Evolutionary conservation across 2,113 vertebrate species (phyloP), one percentile per base, ranked within the genome.

Genomic region (Hystrix cristata): DNA sequence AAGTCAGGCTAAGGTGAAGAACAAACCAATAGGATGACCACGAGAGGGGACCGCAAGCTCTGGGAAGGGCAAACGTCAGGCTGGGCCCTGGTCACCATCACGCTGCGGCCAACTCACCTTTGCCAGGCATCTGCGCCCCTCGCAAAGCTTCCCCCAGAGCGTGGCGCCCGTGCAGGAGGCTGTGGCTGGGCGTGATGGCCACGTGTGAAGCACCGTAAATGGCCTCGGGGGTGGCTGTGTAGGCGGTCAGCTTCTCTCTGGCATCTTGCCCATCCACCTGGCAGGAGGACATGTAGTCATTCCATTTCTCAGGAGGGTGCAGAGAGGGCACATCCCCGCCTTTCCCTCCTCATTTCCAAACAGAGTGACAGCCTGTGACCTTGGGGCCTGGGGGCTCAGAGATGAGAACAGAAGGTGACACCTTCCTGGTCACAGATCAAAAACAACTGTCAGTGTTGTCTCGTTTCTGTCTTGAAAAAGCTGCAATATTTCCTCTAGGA

Each of bases 201-300:
- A 99, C 95, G 79, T 99, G 99, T 38, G 99, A 99, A 2, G 98
- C 98, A 69, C 99, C 99, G 14, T 99, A 99, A 94, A 99, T 97
- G 13, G 98, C 99, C 98, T 99, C 99, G 4, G 99, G 99, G 1
- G 98, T 99, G 92, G 98, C 98, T n/a, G 99, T 98, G 98, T 99
- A 99, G 65, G 99, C 99, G 0, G 98, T 97, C 95, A 99, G 94
- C 79, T 97, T 99, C 95, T 99, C 99, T 95, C 98, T 99, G 0
- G 99, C 99, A 97, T 99, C 98, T 87, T 98, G 97, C 29, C 99
- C 99, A 46, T 99, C 98, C 85, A 99, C 98, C 99, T 99, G 98
- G 95, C 57, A 82, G 60, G 90, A 90, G 69, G 78, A 91, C 92
- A 82, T 7, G n/a, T 11, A 51, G 51, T 71, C 4, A 8, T 16